Conservation (phyloP, 2,888 invertebrate species). For the Aphidoletes aphidimyza region DNA sequence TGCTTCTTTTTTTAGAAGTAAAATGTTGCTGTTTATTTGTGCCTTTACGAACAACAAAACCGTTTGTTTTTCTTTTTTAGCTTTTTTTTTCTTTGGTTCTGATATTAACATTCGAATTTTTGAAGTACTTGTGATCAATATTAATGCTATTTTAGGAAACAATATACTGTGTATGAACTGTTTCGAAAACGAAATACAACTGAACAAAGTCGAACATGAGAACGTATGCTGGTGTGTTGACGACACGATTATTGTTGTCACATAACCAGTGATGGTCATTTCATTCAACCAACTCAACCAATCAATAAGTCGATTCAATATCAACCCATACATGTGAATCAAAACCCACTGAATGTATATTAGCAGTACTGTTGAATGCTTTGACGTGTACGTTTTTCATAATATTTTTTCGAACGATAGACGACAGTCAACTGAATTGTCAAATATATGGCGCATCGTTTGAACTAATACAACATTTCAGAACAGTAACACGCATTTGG, state of each 20-base stretch:
- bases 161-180: slow-evolving; percentile 5
- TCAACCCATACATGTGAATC: too few relatives aligned
- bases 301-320: too few relatives aligned
- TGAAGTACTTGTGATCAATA: background rate
- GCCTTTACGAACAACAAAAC: background rate
- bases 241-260: slow-evolving; percentile 47
- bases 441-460: too few relatives aligned
- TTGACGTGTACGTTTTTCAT: too few relatives aligned
- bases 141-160: slow-evolving; percentile 11
- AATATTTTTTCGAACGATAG: too few relatives aligned
- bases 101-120: background rate
- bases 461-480: background rate
- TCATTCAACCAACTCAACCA: background rate
- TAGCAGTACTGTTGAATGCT: too few relatives aligned
- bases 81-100: background rate
- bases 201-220: slow-evolving; percentile 51
- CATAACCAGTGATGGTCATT: slow-evolving; percentile 40
- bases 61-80: background rate
- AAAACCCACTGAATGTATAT: too few relatives aligned
- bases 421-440: too few relatives aligned
- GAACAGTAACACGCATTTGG: background rate
- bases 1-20: too few relatives aligned
- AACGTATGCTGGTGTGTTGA: slow-evolving; percentile 28
- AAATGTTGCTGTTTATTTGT: background rate
- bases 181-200: slow-evolving; percentile 48